These are phyloP conservation scores for Alexandromys oeconomus DNA, from an alignment of 2,797 vertebrate genomes.

Conservation along the genomic window DNA sequence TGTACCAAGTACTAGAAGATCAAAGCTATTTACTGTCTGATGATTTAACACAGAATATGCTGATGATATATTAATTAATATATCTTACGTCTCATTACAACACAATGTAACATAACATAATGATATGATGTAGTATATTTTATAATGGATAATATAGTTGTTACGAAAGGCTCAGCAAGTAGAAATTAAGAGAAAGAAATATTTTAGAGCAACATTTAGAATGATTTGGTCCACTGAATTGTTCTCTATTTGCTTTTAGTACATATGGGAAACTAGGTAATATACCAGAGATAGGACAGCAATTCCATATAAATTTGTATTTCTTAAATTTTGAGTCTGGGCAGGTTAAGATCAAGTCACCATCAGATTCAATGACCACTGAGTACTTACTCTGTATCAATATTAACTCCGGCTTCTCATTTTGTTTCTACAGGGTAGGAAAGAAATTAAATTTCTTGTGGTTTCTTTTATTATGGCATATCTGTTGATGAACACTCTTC, in stretches of 20 bases:
- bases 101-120: background rate
- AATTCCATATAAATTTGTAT: background rate
- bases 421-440: background rate
- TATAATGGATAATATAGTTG: background rate
- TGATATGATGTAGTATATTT: background rate
- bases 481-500: background rate
- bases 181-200: background rate
- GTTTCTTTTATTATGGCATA: too few species aligned
- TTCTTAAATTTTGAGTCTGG: background rate
- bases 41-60: slow-evolving; percentile 28
- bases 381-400: accelerated
- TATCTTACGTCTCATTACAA: background rate
- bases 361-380: too few species aligned
- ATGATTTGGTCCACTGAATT: background rate
- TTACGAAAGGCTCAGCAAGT: background rate
- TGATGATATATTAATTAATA: slow-evolving; percentile 27
- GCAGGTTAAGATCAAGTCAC: background rate
- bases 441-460: background rate
- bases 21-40: slow-evolving; percentile 1
- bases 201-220: background rate
- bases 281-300: background rate
- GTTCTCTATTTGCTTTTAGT: background rate
- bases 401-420: background rate
- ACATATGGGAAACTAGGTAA: background rate
- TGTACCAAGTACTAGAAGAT: background rate